phyloP scores from a whole-genome alignment of 2,888 invertebrate genomes.

The Psococerastis gibbosa region DNA sequence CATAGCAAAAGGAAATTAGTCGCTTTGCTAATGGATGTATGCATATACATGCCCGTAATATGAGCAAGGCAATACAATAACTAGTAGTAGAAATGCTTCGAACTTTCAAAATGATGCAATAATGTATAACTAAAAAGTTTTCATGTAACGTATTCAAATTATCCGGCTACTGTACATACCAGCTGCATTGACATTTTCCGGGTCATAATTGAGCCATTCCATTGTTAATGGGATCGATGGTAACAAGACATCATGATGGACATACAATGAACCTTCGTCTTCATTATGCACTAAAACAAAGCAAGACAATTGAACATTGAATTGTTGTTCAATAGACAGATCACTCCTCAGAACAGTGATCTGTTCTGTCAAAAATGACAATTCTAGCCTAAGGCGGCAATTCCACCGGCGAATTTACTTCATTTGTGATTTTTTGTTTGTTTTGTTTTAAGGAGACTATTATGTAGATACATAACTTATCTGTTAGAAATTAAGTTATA shows the following conservation, averaged over 20 bases:
- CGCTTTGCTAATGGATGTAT: constrained; percentile 4
- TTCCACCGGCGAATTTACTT: too few relatives aligned
- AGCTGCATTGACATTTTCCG: constrained; percentile 39
- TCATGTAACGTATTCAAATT: too few relatives aligned
- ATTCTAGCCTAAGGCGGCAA: too few relatives aligned
- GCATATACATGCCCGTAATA: background rate
- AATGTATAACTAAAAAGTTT: too few relatives aligned
- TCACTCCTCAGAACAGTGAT: background rate
- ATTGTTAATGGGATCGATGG: constrained; percentile 80
- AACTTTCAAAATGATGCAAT: too few relatives aligned
- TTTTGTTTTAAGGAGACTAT: too few relatives aligned
- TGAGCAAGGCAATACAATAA: constrained; percentile 6
- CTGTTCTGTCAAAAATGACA: too few relatives aligned
- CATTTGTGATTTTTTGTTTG: too few relatives aligned
- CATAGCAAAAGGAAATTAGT: constrained; percentile 7
- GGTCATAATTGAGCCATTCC: constrained; percentile 84
- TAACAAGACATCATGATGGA: constrained; percentile 82
- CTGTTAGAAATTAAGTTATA: too few relatives aligned
- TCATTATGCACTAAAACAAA: constrained; percentile 65
- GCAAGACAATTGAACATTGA: constrained; percentile 11
- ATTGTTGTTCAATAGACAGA: constrained; percentile 6
- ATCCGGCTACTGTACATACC: too few relatives aligned
- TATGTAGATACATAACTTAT: too few relatives aligned
- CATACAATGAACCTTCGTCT: constrained; percentile 71
- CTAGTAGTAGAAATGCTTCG: too few relatives aligned